phyloP scores from a whole-genome alignment of 2,888 invertebrate species.

The Parasteatoda lunata region DNA sequence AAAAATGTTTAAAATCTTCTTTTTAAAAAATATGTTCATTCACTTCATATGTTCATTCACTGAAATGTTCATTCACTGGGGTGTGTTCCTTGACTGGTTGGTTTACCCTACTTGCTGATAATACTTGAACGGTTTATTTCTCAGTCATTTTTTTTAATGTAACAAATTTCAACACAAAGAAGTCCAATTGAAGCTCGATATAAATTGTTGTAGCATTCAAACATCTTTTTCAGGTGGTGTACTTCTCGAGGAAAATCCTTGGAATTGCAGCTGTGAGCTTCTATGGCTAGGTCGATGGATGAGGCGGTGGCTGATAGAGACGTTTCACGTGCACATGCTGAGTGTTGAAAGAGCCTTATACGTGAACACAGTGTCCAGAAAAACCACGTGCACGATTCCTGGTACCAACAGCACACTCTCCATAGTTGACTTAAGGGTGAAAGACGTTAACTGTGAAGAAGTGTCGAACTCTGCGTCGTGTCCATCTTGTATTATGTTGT shows the following conservation, averaged over 20 bases:
- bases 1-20: too few species aligned
- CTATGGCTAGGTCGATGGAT: conserved; percentile 94
- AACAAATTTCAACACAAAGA: too few species aligned
- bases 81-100: too few species aligned
- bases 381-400: conserved; percentile 80
- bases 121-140: too few species aligned
- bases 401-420: conserved; percentile 48
- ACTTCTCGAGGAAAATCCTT: conserved; percentile 87
- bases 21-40: too few species aligned
- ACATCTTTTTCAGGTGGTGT: conserved; percentile 81
- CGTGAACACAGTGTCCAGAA: conserved; percentile 78
- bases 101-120: too few species aligned
- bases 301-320: conserved; percentile 89
- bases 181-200: too few species aligned
- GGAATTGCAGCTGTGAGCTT: conserved; percentile 89
- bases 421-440: conserved; percentile 48
- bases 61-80: too few species aligned
- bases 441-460: conserved; percentile 46
- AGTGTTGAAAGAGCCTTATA: conserved; percentile 77
- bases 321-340: conserved; percentile 81
- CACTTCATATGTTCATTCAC: too few species aligned
- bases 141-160: too few species aligned
- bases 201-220: background rate
- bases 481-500: background rate
- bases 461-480: background rate